Base-by-base conservation (phyloP, 2,888 invertebrate species). In the Balanococcus diminutus region DNA sequence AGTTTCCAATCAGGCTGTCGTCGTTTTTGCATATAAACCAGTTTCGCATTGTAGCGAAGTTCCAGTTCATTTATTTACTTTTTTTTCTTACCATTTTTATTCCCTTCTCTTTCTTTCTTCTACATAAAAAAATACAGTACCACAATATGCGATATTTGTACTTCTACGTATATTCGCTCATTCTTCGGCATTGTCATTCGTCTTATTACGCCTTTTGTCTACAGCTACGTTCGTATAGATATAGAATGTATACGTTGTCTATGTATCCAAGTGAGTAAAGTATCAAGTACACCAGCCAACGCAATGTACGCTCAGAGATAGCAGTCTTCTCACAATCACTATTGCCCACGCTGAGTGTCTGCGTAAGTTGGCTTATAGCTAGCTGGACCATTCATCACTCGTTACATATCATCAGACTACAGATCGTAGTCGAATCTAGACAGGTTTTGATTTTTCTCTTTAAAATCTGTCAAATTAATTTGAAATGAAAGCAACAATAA, bases 1-100 rank as follows among this genome's bases (percentile, higher is more conserved):
- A 85, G 85, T 85, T 85, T 85, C 85, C 85, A 85, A 85, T 85
- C 85, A 79, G 79, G 79, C 85, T 85, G 85, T 85, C 85, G 75
- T 85, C 85, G 31, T 85, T 85, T 85, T 85, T 85, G 75, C 85
- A 85, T 85, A 72, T 32, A 85, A 85, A 85, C 85, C 72, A 85
- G 85, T 85, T 85, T 85, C 72, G 79, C 79, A 46, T 79, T 75
- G 72, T 46, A 46, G 31, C 85, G 31, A 79, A 85, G 85, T 85
- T 85, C 85, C 79, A 85, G 79, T 85, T 85, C 42, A 36, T 67
- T 46, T 79, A 72, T 85, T 85, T 79, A 19, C 31, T 31, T 72
- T 46, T 67, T 39, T 72, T 61, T 36, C 31, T 31, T n/a, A 8
- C 61, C 22, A 61, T 51, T 82, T 82, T 32, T 82, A 32, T 56